Base-by-base conservation (phyloP, 2,888 invertebrate species). In the Phymatocera aterrima region DNA sequence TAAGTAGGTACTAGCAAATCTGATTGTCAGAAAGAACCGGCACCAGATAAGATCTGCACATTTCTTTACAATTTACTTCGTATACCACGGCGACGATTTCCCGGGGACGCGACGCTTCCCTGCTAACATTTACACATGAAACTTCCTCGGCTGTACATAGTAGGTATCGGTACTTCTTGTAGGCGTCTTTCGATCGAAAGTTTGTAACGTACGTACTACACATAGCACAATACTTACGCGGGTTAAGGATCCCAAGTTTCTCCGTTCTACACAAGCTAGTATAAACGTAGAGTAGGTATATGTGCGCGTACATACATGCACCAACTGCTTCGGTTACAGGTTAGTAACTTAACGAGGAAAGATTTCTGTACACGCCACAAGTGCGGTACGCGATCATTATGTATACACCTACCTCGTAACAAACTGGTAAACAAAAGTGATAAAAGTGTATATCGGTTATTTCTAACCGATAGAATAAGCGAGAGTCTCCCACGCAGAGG, bases 341-440 rank as follows among this genome's bases (percentile, higher is more conserved):
- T 43, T 46, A 15, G 28, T 46, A 46, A 68, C 40, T 68, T 46
- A 46, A 24, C 43, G 12, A 37, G 37, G 24, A 6, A 51, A 54
- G 54, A 37, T 65, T 65, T 65, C 65, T 43, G 12, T 21, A 0
- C 65, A 15, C 21, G 3, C n/a, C 24, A 15, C 43, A 0, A 18
- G 18, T 37, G 37, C 10, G 24, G 10, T 28, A 68, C 43, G 24
- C 43, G 68, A 43, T 46, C 24, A 68, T 68, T 68, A 68, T 46
- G 5, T n/a, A n/a, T n/a, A n/a, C n/a, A n/a, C n/a, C n/a, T 68
- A 68, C 24, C n/a, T 15, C 28, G 68, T 46, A 68, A 68, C 46
- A 46, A 68, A 68, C 31, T 72, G 34, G 72, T 72, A 51, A 72
- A 31, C 28, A n/a, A 51, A 46, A 68, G 28, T 68, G 68, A 68